A percentile compares a stretch with the other conserved stretches of the same genome.
Evolutionary conservation across 2,113 vertebrate species (phyloP).

Genomic region (Xyrauchen texanus): DNA sequence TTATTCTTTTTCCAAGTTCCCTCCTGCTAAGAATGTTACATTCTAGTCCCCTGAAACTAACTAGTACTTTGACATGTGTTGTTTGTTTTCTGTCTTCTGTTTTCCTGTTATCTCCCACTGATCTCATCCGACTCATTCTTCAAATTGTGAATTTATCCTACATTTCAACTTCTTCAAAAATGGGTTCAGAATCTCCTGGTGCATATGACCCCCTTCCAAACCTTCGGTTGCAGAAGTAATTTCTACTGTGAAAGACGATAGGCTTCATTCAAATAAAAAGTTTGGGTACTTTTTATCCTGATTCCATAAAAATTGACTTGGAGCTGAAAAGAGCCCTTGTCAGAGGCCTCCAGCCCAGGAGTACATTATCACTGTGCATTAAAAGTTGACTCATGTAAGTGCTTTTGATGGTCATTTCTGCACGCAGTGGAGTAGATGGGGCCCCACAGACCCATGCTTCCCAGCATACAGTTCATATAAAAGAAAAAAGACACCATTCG

Average conservation of each 20-base stretch:
- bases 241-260: slow-evolving; percentile 41
- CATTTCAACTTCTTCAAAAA: not conserved
- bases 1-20: not conserved
- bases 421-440: not conserved
- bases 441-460: not conserved
- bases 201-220: not conserved
- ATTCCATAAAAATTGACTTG: slow-evolving; percentile 41
- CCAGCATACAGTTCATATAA: not conserved
- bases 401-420: not conserved
- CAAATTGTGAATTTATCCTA: not conserved
- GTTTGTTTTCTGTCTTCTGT: not conserved
- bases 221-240: slow-evolving; percentile 18
- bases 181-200: slow-evolving; percentile 14
- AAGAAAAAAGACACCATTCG: no score
- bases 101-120: not conserved
- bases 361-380: not conserved
- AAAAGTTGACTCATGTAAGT: not conserved
- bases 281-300: slow-evolving; percentile 27
- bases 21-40: slow-evolving; percentile 1
- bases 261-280: slow-evolving; percentile 7
- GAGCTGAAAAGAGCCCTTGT: slow-evolving; percentile 25
- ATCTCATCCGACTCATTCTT: not conserved
- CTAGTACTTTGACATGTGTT: slow-evolving; percentile 6
- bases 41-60: slow-evolving; percentile 11
- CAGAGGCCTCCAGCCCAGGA: slow-evolving; percentile 34